Evolutionary conservation across 2,113 vertebrate species (phyloP).

Genomic region (Pampusana beccarii): DNA sequence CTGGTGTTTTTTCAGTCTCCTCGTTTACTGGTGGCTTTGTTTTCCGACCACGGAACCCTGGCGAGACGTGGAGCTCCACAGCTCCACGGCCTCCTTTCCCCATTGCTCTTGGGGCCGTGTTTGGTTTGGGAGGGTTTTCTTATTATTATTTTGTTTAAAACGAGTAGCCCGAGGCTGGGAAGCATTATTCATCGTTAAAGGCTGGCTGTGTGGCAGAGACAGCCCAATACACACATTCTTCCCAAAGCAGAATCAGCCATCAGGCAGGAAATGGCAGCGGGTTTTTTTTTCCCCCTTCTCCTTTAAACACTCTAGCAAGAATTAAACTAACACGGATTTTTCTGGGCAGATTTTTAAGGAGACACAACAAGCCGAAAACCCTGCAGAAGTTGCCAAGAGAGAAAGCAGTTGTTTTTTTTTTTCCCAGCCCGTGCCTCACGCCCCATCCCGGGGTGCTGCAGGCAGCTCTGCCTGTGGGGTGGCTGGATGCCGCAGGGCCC

Average conservation of each 20-base stretch:
- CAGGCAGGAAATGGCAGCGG: slow-evolving; percentile 53
- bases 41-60: not conserved
- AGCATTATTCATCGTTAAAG: slow-evolving; percentile 49
- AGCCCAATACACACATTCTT: not conserved
- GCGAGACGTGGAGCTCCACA: not conserved
- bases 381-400: not conserved
- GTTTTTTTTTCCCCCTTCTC: not conserved
- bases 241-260: slow-evolving; percentile 28
- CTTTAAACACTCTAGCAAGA: slow-evolving; percentile 33
- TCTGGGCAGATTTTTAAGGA: slow-evolving; percentile 3
- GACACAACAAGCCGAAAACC: not conserved
- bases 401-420: not conserved
- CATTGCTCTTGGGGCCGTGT: not conserved
- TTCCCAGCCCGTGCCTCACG: not conserved
- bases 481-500: rapidly evolving
- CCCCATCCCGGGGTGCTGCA: not conserved
- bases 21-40: slow-evolving; percentile 47
- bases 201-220: not conserved
- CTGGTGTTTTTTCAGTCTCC: slow-evolving; percentile 36
- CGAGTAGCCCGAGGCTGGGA: not conserved
- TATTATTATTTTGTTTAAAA: slow-evolving; percentile 52
- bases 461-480: not conserved
- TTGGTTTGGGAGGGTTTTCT: slow-evolving; percentile 26
- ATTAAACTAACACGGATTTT: slow-evolving; percentile 37
- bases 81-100: not conserved